Conservation (phyloP, 53 echinoderm and acorn worm species). For the Actinopyga echinites region DNA sequence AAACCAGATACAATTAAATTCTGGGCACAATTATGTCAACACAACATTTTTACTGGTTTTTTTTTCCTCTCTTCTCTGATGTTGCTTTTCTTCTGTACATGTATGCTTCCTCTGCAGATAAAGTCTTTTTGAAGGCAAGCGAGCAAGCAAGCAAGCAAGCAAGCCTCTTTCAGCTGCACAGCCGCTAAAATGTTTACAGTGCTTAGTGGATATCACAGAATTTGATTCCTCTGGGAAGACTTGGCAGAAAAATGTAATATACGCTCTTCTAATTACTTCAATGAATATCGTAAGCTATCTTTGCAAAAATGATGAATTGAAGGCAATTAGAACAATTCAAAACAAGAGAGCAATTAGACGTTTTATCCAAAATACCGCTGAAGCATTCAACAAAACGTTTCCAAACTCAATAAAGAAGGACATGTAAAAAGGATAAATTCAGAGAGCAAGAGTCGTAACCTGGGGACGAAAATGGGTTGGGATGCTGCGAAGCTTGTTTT, state of each 20-base stretch:
- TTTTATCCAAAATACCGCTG: slow-evolving; percentile 40
- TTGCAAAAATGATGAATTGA: slow-evolving; percentile 38
- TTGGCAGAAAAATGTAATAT: slow-evolving; percentile 32
- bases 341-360: slow-evolving; percentile 17
- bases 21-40: slow-evolving; percentile 37
- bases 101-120: slow-evolving; percentile 3
- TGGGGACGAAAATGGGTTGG: slow-evolving; percentile 2
- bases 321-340: slow-evolving; percentile 25
- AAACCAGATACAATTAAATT: slow-evolving; percentile 25
- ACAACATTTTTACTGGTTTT: background rate
- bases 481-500: background rate
- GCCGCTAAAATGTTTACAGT: slow-evolving; percentile 41
- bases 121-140: background rate
- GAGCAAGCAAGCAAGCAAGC: background rate
- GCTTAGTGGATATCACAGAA: slow-evolving; percentile 45
- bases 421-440: background rate
- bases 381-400: slow-evolving; percentile 31
- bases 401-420: slow-evolving; percentile 31
- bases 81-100: too few species aligned
- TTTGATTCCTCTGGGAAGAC: slow-evolving; percentile 20
- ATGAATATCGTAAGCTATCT: slow-evolving; percentile 41
- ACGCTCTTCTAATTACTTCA: slow-evolving; percentile 38
- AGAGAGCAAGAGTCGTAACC: slow-evolving; percentile 21
- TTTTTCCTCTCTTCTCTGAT: too few species aligned
- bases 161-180: too few species aligned